Evolutionary conservation across 2,113 vertebrate species (phyloP).

Genomic region (Theristicus caerulescens): DNA sequence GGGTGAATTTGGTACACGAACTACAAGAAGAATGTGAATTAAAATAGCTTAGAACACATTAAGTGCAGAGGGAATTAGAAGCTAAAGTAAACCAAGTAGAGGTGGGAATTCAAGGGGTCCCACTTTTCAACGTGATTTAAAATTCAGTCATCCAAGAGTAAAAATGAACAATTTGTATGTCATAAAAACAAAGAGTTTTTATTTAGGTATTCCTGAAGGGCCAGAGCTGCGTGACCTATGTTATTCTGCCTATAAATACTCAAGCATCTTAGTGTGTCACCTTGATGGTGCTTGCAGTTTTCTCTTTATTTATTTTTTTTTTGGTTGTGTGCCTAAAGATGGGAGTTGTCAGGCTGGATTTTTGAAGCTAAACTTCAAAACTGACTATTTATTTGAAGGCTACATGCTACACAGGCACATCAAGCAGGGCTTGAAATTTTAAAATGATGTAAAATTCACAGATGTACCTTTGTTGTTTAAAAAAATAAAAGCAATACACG

Average conservation of each 20-base stretch:
- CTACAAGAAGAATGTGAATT: conserved; percentile 8
- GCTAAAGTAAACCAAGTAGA: not conserved
- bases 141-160: not conserved
- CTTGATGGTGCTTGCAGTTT: not conserved
- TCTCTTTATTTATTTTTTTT: no score
- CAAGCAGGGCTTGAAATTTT: not conserved
- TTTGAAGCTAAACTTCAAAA: not conserved
- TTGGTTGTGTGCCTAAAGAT: not conserved
- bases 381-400: not conserved
- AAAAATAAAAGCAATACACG: not conserved
- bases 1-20: not conserved
- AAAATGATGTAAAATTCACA: not conserved
- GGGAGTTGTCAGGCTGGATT: not conserved
- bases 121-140: not conserved
- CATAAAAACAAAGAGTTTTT: not conserved
- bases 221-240: not conserved
- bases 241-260: not conserved
- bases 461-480: not conserved
- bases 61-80: not conserved
- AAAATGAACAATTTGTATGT: not conserved
- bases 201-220: conserved; percentile 2
- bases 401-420: not conserved
- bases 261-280: not conserved
- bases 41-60: conserved; percentile 3
- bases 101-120: not conserved